Percentiles rank a stretch among this genome's conserved stretches.
Evolutionary conservation across 2,888 invertebrate genomes (phyloP).

Genomic region (Neoitamus cyanurus): DNA sequence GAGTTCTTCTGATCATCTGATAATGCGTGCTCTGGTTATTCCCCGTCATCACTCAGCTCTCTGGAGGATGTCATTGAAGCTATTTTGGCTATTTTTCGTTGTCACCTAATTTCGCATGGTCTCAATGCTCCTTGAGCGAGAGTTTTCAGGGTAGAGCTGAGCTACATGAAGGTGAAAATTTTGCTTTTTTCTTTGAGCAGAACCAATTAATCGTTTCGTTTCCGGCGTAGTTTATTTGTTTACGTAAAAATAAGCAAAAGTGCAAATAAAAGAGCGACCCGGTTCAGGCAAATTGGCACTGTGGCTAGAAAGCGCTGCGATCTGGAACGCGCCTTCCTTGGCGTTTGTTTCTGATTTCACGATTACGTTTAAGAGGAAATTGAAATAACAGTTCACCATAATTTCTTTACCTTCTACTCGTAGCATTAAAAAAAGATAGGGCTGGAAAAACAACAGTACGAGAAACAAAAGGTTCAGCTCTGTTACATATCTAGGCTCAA

Average conservation of each 20-base stretch:
- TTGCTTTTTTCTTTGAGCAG: neutral
- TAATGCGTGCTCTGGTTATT: neutral
- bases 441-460: neutral
- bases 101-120: neutral
- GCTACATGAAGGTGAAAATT: neutral
- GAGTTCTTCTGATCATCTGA: neutral
- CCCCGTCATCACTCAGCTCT: neutral
- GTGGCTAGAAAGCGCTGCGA: neutral
- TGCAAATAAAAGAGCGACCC: neutral
- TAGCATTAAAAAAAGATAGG: neutral
- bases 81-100: neutral
- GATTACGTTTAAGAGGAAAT: neutral
- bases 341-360: neutral
- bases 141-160: neutral
- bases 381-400: neutral
- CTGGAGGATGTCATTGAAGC: neutral
- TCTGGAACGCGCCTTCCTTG: neutral
- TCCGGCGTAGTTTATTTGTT: neutral
- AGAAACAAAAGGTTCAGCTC: neutral
- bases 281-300: neutral
- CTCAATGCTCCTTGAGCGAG: neutral
- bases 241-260: neutral
- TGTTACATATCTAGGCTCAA: neutral
- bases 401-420: neutral
- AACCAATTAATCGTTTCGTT: neutral